Evolutionary conservation across 2,113 vertebrate species (phyloP), one percentile per base, ranked within the genome.

Genomic region (Eonycteris spelaea): DNA sequence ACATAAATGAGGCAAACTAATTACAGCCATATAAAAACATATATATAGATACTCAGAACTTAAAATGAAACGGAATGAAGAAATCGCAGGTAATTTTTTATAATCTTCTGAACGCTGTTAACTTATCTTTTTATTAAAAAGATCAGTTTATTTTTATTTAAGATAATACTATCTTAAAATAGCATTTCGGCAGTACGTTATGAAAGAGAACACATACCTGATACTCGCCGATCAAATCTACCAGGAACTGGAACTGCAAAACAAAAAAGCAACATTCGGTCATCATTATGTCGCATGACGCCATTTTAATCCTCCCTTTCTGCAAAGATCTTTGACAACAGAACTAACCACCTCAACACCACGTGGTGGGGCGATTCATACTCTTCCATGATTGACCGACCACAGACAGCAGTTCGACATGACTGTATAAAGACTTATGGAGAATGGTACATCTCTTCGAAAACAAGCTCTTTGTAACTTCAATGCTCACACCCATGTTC

Each of bases 191-290:
- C 8, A 68, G 15, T 83, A 86, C 77, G 4, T 92, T 93, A 82
- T 57, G 59, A 95, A 97, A 88, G 26, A 59, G 96, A 97, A 84
- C 11, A 96, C 98, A 98, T 99, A 99, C 99, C 99, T 99, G 99
- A 99, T 97, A 99, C 99, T 99, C 99, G 99, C 98, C 99, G 99
- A 98, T 98, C 99, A 98, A 98, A 99, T 98, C 99, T 98, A 98
- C 98, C 99, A 95, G 99, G 99, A 97, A 99, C 98, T 11, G 99
- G 99, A 97, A 99, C 99, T 99, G 98, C 26, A 97, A 98, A 97
- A 97, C 13, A 98, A 97, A 96, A 0, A 95, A 92, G 78, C 43
- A 94, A 84, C 3, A 78, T 86, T 95, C 92, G 96, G 75, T 74
- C 51, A 87, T 67, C 26, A 65, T 80, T 24, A 71, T 51, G 14